A percentile compares a stretch with the other conserved stretches of the same genome.
Evolutionary conservation across 2,113 vertebrate species (phyloP).

Genomic region (Ceyx melanurus): DNA sequence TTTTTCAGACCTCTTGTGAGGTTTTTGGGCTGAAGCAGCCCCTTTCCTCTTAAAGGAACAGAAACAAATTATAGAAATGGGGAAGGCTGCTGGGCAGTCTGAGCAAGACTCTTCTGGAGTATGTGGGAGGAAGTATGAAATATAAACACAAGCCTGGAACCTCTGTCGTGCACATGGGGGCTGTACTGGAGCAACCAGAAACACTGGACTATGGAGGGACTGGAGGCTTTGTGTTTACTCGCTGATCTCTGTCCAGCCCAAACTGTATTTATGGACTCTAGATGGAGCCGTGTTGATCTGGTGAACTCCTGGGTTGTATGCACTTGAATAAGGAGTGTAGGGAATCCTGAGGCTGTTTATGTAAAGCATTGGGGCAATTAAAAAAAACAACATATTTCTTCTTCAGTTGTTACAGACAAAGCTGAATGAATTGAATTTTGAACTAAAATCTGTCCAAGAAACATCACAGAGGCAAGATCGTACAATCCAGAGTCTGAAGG

Average conservation of each 20-base stretch:
- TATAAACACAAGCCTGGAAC: neutral
- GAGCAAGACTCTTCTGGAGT: neutral
- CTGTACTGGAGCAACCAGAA: neutral
- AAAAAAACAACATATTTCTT: neutral
- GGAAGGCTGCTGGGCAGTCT: neutral
- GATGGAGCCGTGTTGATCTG: neutral
- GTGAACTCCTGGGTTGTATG: neutral
- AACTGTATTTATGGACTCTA: neutral
- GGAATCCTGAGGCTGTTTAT: neutral
- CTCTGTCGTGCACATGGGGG: neutral
- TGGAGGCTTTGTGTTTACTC: neutral
- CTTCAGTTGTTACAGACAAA: conserved; percentile 87
- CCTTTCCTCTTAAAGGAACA: neutral
- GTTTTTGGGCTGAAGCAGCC: neutral
- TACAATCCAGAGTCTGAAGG: conserved; percentile 81
- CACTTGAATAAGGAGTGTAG: neutral
- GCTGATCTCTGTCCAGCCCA: neutral
- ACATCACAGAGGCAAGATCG: conserved; percentile 81
- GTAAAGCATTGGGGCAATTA: neutral
- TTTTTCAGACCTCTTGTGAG: neutral
- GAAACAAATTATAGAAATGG: neutral
- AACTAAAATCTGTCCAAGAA: conserved; percentile 80
- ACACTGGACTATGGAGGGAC: neutral
- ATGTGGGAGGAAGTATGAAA: neutral
- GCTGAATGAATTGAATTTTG: conserved; percentile 81